Base-by-base conservation (phyloP, 2,888 invertebrate genomes). In the Parnassius smintheus region DNA sequence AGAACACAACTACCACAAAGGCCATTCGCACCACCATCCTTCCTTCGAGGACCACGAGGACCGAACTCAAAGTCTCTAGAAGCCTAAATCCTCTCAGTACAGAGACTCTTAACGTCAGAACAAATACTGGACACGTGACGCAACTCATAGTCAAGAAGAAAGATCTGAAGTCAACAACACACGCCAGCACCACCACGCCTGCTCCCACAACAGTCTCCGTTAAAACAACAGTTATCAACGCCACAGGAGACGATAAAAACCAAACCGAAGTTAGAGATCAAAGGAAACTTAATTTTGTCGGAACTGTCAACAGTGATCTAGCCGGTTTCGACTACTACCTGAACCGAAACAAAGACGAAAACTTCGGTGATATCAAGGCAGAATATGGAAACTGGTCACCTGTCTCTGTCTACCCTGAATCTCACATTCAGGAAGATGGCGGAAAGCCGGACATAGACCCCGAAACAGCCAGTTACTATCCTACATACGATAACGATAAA, bases 71-170 rank as follows among this genome's bases (percentile, higher is more conserved):
- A 79, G 96, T 96, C 22, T 94, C 96, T 2, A 92, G 96, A 66
- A 96, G 95, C 77, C 90, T 96, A 13, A 94, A 95, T 80, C 96
- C 96, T 0, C 94, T 95, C 35, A 94, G 95, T 68, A 96, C 95
- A 55, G 95, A 96, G 77, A 95, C 96, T 46, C 85, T 96, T 51
- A 95, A 94, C 75, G 96, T 97, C 0, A 93, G 95, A 73, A 96
- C 96, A 0, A 94, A 94, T 75, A 93, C 95, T 25, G 97, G 97
- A 2, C 95, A 94, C 65, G 86, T 96, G 35, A 96, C 96, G 0
- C 96, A 96, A 71, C 87, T 97, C 11, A 95, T 96, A 52, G 95
- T 96, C 7, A 96, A 96, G 81, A 93, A 94, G 74, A 92, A 94
- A 65, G 94, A 94, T 62, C 86, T 88, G 4, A 94, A 94, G 74